Base-by-base conservation (phyloP, 1,140 invertebrate species). In the Anastrepha ludens region DNA sequence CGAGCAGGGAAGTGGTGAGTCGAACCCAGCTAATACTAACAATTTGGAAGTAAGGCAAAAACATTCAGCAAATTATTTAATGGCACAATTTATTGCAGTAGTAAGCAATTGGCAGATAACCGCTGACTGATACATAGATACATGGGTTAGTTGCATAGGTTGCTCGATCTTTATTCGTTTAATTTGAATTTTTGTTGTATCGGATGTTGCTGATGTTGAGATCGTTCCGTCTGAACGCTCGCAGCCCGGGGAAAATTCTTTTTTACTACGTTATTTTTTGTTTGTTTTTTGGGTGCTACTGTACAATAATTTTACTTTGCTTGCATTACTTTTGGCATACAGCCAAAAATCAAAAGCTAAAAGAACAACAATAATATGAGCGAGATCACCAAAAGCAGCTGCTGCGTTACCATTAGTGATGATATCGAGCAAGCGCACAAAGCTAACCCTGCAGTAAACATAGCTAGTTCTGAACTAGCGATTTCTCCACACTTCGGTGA, bases 201-300 rank as follows among this genome's bases (percentile, higher is more conserved):
- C 4, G 47, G n/a, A 17, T 58, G 74, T 41, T 20, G 47, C 44
- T 81, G 17, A 81, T 81, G 41, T 81, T 41, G n/a, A 7, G 17
- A 81, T n/a, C 74, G 74, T 81, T 81, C 74, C 74, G 74, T 81
- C n/a, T 81, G 47, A 81, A 20, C 20, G 74, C 44, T 81, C 74
- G 39, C 47, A 20, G 74, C 74, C 74, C 74, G 74, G 74, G 74
- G 47, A 81, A 81, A 55, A 55, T 62, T 62, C 15, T 1, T 62
- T 15, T 8, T 62, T 29, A 29, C 29, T 29, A 29, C 29, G 29
- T 62, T 62, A 62, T 15, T 62, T 17, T 17, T 17, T n/a, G n/a
- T n/a, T 17, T 62, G 13, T 4, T 62, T 1, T 62, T 62, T 55
- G 50, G 50, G 6, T 55, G 50, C 50, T 55, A 55, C 50, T 17